phyloP scores from a whole-genome alignment of 2,888 invertebrate species.

The Branchellion lobata region DNA sequence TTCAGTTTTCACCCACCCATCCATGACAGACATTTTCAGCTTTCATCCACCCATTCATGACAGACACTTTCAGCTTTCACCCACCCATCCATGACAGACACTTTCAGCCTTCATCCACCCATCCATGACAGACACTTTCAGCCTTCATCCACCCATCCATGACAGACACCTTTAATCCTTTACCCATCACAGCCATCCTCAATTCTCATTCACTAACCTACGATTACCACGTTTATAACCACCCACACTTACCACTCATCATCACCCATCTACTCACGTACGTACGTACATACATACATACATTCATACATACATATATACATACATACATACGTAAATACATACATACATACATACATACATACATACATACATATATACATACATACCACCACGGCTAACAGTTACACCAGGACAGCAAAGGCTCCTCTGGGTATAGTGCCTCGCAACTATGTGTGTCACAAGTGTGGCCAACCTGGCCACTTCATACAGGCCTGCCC shows the following conservation, averaged over 20 bases:
- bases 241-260: no score
- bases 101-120: not conserved
- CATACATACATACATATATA: not conserved
- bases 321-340: not conserved
- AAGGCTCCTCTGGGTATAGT: constrained; percentile 80
- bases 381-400: not conserved
- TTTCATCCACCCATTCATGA: no score
- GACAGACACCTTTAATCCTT: not conserved
- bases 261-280: no score
- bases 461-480: constrained; percentile 88
- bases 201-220: no score
- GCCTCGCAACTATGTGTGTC: constrained; percentile 87
- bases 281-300: no score
- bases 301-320: no score
- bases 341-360: not conserved
- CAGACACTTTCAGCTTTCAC: no score
- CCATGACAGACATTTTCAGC: no score
- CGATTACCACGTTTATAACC: no score
- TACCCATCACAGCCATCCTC: no score
- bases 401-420: constrained; percentile 79
- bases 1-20: no score
- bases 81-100: no score
- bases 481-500: constrained; percentile 98
- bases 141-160: not conserved
- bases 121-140: not conserved